Conservation (phyloP, 2,113 vertebrate genomes). For the Natator depressus region DNA sequence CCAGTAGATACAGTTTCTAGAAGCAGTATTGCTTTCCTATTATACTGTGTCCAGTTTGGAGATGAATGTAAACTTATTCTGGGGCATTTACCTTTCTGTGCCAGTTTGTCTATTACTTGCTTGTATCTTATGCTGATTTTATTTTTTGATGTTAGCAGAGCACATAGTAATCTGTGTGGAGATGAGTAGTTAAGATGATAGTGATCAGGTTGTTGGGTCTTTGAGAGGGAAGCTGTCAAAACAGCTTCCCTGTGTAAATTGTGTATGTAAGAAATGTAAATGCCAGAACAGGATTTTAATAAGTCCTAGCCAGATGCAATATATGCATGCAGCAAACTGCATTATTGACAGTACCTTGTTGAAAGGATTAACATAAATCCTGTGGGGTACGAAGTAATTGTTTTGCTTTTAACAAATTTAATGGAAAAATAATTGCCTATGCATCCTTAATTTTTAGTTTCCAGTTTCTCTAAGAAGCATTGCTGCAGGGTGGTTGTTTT, state of each 20-base stretch:
- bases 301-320: conserved; percentile 72
- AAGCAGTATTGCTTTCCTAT: conserved; percentile 55
- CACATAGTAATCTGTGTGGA: conserved; percentile 70
- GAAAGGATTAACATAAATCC: conserved; percentile 78
- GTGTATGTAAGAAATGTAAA: conserved; percentile 67
- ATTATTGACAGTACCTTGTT: conserved; percentile 75
- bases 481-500: conserved; percentile 24
- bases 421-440: conserved; percentile 71
- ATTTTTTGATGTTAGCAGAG: conserved; percentile 74
- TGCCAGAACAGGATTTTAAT: conserved; percentile 62
- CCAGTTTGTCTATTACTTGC: conserved; percentile 76
- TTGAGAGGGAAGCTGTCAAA: conserved; percentile 67
- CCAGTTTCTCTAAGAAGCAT: conserved; percentile 66
- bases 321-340: conserved; percentile 77
- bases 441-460: conserved; percentile 77
- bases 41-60: conserved; percentile 78
- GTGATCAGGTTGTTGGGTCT: conserved; percentile 68
- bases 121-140: conserved; percentile 70
- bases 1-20: conserved; percentile 73
- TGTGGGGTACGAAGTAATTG: conserved; percentile 77
- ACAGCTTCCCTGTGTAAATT: conserved; percentile 70
- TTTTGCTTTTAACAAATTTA: conserved; percentile 76
- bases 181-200: conserved; percentile 58
- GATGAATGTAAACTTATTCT: conserved; percentile 78
- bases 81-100: conserved; percentile 83